Conservation (phyloP, 1,140 invertebrate genomes). For the Asbolus verrucosus region DNA sequence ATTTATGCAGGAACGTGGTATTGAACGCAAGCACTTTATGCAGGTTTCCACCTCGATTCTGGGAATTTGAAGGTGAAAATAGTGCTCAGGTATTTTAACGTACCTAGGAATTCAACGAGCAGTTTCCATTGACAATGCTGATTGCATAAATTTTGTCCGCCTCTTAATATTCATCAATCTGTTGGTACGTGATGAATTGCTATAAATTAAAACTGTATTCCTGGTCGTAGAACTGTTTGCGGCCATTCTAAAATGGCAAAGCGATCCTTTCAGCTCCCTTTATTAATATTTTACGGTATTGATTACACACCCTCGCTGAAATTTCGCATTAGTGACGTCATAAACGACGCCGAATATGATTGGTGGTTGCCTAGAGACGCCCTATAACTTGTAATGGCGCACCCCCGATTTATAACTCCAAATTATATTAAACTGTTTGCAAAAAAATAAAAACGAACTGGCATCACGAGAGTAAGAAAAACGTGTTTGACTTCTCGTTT, state of each 20-base stretch:
- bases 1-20: background rate
- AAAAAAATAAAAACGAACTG: conserved; percentile 15
- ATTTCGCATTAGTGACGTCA: conserved; percentile 56
- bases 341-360: conserved; percentile 57
- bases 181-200: conserved; percentile 11
- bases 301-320: conserved; percentile 54
- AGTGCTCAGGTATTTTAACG: conserved; percentile 15
- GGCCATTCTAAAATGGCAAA: conserved; percentile 33
- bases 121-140: background rate
- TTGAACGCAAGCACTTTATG: background rate
- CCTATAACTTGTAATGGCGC: conserved; percentile 58
- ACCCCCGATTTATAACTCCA: conserved; percentile 48
- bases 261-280: conserved; percentile 27
- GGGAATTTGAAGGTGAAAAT: conserved; percentile 37
- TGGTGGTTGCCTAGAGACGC: conserved; percentile 60
- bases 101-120: conserved; percentile 16
- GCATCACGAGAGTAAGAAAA: background rate
- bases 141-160: conserved; percentile 1
- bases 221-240: background rate
- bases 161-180: conserved; percentile 35
- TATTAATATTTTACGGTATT: conserved; percentile 52
- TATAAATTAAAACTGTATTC: conserved; percentile 5
- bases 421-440: conserved; percentile 42
- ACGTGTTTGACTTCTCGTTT: background rate
- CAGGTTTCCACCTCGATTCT: conserved; percentile 9